phyloP scores from a whole-genome alignment of 1,140 invertebrate species.

The Ceratoteleas bidentatus region DNA sequence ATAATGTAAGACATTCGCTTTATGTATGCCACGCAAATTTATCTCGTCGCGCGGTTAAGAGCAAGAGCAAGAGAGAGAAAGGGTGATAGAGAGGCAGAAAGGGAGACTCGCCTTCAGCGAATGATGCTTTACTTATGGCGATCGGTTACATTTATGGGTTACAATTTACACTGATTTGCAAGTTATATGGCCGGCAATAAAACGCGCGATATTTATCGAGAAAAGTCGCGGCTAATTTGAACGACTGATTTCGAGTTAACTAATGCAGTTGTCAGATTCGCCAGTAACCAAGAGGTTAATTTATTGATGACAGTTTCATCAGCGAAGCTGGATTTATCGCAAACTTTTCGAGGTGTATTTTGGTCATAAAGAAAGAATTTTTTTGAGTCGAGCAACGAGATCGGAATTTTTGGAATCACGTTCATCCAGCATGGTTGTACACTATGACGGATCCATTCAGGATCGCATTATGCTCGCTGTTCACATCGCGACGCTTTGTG shows the following conservation, averaged over 20 bases:
- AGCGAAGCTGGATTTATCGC: slow-evolving; percentile 1
- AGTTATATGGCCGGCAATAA: slow-evolving; percentile 24
- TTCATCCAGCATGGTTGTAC: no score
- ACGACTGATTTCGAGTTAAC: slow-evolving; percentile 21
- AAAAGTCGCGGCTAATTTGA: slow-evolving; percentile 21
- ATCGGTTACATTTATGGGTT: slow-evolving; percentile 40
- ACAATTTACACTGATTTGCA: slow-evolving; percentile 43
- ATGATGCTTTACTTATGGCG: slow-evolving; percentile 28
- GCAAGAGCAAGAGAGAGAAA: no score
- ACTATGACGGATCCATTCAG: no score
- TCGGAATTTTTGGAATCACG: no score
- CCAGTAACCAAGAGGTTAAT: slow-evolving; percentile 29
- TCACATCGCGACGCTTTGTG: no score
- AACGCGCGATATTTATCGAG: slow-evolving; percentile 29
- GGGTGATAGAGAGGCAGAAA: no score
- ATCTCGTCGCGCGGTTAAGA: slow-evolving; percentile 18
- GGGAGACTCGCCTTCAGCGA: slow-evolving; percentile 21
- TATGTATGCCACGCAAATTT: slow-evolving; percentile 37
- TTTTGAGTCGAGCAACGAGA: no score
- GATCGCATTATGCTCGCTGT: no score
- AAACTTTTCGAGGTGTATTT: background rate
- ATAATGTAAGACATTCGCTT: slow-evolving; percentile 48
- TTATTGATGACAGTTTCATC: slow-evolving; percentile 1
- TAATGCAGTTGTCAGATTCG: slow-evolving; percentile 9
- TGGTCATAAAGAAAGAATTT: no score